phyloP scores from a whole-genome alignment of 2,797 vertebrate species.

The Malacoctenus gilli region DNA sequence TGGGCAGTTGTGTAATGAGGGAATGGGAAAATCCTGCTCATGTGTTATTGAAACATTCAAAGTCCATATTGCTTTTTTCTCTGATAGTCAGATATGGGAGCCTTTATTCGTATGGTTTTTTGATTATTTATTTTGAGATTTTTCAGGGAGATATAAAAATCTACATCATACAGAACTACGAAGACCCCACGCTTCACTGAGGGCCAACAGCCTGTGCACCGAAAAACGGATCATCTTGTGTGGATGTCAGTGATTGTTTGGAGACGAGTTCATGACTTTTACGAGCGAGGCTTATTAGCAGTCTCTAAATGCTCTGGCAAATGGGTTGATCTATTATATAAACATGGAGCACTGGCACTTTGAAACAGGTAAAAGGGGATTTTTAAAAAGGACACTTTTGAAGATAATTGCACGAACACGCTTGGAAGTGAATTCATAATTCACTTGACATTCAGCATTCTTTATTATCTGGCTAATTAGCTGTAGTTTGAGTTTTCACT shows the following conservation, averaged over 20 bases:
- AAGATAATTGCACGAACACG: slow-evolving; percentile 56
- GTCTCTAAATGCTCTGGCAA: slow-evolving; percentile 35
- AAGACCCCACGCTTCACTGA: too few species aligned
- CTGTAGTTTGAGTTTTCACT: slow-evolving; percentile 32
- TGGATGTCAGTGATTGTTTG: slow-evolving; percentile 28
- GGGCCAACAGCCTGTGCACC: too few species aligned
- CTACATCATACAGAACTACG: too few species aligned
- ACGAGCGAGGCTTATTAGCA: slow-evolving; percentile 43
- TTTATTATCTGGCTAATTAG: slow-evolving; percentile 53
- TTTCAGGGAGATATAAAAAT: too few species aligned
- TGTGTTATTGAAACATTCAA: too few species aligned
- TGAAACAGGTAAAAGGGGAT: slow-evolving; percentile 33
- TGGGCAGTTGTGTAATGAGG: too few species aligned
- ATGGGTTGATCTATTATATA: slow-evolving; percentile 49
- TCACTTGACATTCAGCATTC: slow-evolving; percentile 61
- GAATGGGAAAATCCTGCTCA: too few species aligned
- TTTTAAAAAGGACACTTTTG: slow-evolving; percentile 55
- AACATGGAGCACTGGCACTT: slow-evolving; percentile 41
- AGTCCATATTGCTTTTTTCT: too few species aligned
- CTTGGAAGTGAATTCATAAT: slow-evolving; percentile 59
- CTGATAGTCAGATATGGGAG: too few species aligned
- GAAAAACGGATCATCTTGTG: slow-evolving; percentile 28
- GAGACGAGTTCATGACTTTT: slow-evolving; percentile 41
- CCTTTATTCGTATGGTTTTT: too few species aligned
- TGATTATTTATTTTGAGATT: too few species aligned